Conservation (phyloP, 2,113 vertebrate species). For the Calyptommatus sinebrachiatus region DNA sequence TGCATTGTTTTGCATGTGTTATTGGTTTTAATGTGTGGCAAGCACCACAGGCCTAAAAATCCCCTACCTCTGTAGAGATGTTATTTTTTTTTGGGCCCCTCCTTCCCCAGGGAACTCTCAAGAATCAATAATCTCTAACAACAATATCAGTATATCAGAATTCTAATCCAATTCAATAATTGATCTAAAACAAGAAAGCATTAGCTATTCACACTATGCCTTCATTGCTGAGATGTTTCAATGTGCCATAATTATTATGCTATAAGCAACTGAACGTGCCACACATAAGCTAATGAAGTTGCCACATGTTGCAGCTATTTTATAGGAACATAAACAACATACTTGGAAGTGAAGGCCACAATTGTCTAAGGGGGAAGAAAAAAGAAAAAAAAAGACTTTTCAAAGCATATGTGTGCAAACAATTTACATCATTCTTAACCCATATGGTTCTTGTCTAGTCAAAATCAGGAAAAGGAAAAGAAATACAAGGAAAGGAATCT, state of each 20-base stretch:
- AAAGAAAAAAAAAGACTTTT: neutral
- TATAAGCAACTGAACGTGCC: neutral
- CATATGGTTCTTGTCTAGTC: neutral
- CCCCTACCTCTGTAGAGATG: no score
- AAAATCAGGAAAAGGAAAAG: neutral
- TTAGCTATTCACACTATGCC: neutral
- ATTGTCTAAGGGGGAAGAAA: neutral
- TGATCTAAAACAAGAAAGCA: neutral
- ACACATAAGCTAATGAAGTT: neutral
- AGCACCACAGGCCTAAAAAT: no score
- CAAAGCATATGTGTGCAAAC: neutral
- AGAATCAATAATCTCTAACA: no score
- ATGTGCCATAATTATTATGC: neutral
- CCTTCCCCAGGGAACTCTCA: no score
- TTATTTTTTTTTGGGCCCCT: no score
- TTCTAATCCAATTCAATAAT: neutral
- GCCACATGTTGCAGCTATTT: no score
- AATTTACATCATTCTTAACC: neutral
- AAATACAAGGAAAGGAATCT: neutral
- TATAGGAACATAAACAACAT: neutral
- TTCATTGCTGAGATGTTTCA: neutral
- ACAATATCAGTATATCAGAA: neutral
- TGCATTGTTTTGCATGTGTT: no score
- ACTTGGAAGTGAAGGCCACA: neutral
- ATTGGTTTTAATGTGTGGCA: no score